Conservation (phyloP, 2,888 invertebrate species). For the Julus scanicus region DNA sequence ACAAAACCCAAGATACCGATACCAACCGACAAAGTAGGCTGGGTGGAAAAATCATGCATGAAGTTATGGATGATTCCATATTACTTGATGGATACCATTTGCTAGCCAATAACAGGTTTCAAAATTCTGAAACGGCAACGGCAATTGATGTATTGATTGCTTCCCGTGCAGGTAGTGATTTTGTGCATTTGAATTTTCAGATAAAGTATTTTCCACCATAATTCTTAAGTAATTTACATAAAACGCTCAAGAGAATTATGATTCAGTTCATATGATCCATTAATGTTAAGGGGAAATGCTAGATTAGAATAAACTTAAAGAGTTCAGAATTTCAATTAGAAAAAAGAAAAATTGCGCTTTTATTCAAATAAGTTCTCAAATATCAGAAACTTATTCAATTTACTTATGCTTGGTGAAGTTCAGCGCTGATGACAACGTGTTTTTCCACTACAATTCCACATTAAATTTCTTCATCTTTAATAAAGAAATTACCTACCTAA, state of each 20-base stretch:
- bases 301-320: neutral
- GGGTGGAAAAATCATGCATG: neutral
- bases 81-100: neutral
- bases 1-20: neutral
- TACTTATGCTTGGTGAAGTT: no score
- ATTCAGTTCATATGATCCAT: neutral
- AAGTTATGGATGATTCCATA: neutral
- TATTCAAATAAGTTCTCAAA: no score
- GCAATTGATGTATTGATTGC: neutral
- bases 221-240: neutral
- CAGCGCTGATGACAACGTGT: no score
- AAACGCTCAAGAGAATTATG: neutral
- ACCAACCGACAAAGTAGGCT: neutral
- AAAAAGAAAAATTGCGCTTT: no score
- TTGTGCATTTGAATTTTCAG: neutral
- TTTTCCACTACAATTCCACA: no score
- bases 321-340: no score
- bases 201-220: conserved; percentile 16
- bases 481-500: no score
- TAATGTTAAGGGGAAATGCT: neutral
- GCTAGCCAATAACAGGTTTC: neutral
- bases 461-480: no score
- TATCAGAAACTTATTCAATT: no score
- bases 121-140: neutral
- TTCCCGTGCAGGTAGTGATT: neutral